Conservation (phyloP, 1,140 invertebrate species). For the Vanessa tameamea region DNA sequence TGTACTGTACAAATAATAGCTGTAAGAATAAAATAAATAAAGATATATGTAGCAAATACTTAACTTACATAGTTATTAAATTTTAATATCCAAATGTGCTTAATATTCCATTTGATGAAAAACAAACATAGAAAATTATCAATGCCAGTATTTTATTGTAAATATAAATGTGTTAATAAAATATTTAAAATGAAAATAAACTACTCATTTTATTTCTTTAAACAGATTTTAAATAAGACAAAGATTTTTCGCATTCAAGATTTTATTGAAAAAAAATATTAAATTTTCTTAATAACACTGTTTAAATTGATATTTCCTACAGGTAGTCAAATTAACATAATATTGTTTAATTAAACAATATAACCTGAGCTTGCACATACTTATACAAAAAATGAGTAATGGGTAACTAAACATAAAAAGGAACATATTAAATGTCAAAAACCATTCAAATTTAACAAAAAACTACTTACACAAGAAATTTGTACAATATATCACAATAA, state of each 20-base stretch:
- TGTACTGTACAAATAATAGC: conserved; percentile 41
- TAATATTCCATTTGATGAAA: conserved; percentile 55
- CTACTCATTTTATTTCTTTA: conserved; percentile 49
- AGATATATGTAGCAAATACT: conserved; percentile 42
- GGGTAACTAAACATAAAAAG: conserved; percentile 29
- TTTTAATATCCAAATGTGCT: conserved; percentile 50
- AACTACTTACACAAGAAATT: conserved; percentile 65
- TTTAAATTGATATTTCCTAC: conserved; percentile 57
- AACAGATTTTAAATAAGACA: conserved; percentile 28
- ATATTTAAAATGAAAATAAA: conserved; percentile 62
- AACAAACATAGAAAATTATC: conserved; percentile 56
- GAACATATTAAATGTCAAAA: conserved; percentile 23
- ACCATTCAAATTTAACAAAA: conserved; percentile 43
- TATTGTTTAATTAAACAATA: conserved; percentile 55
- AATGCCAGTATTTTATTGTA: conserved; percentile 79
- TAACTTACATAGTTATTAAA: conserved; percentile 41
- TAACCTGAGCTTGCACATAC: conserved; percentile 70
- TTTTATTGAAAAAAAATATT: conserved; percentile 67
- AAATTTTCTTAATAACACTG: conserved; percentile 55
- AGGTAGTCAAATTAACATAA: conserved; percentile 51
- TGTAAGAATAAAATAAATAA: conserved; percentile 39
- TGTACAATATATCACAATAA: conserved; percentile 78
- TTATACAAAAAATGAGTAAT: conserved; percentile 39
- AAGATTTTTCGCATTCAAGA: conserved; percentile 41
- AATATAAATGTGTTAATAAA: conserved; percentile 79